Base-by-base conservation (phyloP, 2,113 vertebrate species). In the Erinaceus europaeus region DNA sequence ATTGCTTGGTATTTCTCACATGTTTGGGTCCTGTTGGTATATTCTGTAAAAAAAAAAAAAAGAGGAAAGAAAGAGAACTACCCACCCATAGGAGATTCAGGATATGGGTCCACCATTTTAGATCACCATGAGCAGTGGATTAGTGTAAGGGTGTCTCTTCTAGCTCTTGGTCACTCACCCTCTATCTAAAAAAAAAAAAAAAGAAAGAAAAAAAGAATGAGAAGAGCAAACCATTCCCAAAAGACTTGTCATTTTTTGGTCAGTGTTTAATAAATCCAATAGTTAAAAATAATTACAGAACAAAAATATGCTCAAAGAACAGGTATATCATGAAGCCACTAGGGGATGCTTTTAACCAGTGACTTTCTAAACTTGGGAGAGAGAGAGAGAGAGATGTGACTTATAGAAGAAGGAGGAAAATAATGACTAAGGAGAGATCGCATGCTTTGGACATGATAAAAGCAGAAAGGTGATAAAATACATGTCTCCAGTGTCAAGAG, bases 301-400 rank as follows among this genome's bases (percentile, higher is more conserved):
- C 7, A 65, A 65, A 32, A 5, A 53, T 83, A 25, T 68, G 25
- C n/a, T 36, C 1, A 2, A 18, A 62, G 3, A 38, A 13, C 44
- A 32, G 32, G 6, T 50, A 4, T 81, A 38, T 65, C 38, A 29
- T 36, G 4, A 46, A 32, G 9, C 13, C 34, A 29, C 25, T 34
- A 57, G 55, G 4, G 78, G 65, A 46, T 79, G 50, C 55, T 79
- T 84, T 13, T 67, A 46, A 83, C 1, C n/a, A n/a, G 3, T 84
- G 52, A 38, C 29, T 82, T 91, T 27, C 64, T 74, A 40, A 84
- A n/a, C n/a, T n/a, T n/a, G n/a, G n/a, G n/a, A n/a, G n/a, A n/a
- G n/a, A n/a, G n/a, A n/a, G n/a, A n/a, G n/a, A 50, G 36, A 12
- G 67, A 29, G 34, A 83, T 67, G n/a, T 82, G 17, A 77, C 61